These are phyloP conservation scores for Garrulus glandarius DNA, from an alignment of 2,797 vertebrate species.

Conservation along the genomic window DNA sequence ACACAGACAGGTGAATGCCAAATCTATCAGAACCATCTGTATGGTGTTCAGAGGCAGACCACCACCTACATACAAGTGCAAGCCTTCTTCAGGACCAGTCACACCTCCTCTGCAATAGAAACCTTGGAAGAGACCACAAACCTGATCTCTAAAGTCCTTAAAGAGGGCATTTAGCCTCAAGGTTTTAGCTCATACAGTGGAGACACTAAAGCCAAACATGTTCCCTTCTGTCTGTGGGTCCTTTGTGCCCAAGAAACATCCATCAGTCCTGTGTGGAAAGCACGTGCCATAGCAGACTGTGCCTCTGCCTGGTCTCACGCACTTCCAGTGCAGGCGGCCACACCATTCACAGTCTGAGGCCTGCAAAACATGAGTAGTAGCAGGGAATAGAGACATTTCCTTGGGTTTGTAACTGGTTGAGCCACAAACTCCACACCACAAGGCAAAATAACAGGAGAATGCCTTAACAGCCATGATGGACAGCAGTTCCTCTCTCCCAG, in stretches of 20 bases:
- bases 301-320: not conserved
- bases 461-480: not conserved
- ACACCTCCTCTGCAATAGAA: not conserved
- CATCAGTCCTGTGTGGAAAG: not conserved
- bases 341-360: not conserved
- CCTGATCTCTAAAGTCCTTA: not conserved
- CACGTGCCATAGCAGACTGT: rapidly evolving
- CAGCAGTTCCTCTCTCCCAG: not conserved
- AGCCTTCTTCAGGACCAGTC: not conserved
- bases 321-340: not conserved
- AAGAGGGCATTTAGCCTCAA: not conserved
- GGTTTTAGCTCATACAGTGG: not conserved
- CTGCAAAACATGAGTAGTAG: not conserved
- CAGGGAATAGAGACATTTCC: not conserved
- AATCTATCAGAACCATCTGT: not conserved
- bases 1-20: not conserved
- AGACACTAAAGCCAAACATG: not conserved
- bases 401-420: not conserved
- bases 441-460: not conserved
- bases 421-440: not conserved
- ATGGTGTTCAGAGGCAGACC: not conserved
- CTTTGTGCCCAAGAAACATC: not conserved
- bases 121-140: not conserved
- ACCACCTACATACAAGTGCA: not conserved
- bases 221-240: not conserved